phyloP scores from a whole-genome alignment of 2,113 vertebrate genomes.

The Callospermophilus lateralis region DNA sequence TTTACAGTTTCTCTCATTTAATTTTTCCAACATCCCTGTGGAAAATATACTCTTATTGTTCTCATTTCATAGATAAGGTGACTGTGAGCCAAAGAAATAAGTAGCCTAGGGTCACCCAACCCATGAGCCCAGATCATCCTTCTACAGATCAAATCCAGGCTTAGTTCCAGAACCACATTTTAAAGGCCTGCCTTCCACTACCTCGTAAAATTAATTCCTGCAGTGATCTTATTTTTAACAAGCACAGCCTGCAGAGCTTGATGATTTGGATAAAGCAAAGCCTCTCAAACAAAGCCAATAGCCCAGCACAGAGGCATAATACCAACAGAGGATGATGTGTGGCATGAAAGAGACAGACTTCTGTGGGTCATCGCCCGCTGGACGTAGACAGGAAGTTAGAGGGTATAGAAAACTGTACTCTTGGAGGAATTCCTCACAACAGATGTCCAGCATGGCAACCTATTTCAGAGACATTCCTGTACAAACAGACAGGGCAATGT shows the following conservation, averaged over 20 bases:
- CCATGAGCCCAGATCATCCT: background rate
- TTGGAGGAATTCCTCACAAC: background rate
- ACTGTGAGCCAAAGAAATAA: background rate
- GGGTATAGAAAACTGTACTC: background rate
- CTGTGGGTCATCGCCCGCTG: background rate
- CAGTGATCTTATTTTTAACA: background rate
- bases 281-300: too few species aligned
- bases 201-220: background rate
- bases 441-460: background rate
- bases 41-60: background rate
- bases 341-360: background rate
- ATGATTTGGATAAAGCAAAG: background rate
- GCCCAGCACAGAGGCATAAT: background rate
- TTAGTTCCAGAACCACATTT: background rate
- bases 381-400: background rate
- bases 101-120: background rate
- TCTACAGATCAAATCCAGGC: background rate
- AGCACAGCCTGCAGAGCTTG: background rate
- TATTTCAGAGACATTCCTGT: background rate
- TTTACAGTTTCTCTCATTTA: background rate
- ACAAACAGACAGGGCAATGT: background rate
- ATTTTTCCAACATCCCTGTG: background rate
- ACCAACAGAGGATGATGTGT: background rate
- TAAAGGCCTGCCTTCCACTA: background rate
- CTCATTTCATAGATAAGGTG: background rate